phyloP scores from a whole-genome alignment of 2,888 invertebrate genomes.

The Stenodera caucasica region DNA sequence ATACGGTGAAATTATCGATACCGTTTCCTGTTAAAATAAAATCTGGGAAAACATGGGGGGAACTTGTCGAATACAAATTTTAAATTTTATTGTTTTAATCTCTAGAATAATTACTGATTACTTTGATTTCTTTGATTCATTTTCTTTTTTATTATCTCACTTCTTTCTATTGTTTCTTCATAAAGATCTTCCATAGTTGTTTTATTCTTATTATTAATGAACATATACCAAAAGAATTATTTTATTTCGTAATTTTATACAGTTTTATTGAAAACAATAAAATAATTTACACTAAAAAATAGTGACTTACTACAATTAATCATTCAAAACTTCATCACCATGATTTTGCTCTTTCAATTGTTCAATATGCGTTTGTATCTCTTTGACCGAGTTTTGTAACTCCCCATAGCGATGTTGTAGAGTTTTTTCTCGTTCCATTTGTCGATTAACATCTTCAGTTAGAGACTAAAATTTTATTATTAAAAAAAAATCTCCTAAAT shows the following conservation, averaged over 20 bases:
- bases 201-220: too few relatives aligned
- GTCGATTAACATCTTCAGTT: slow-evolving; percentile 89
- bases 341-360: slow-evolving; percentile 29
- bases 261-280: neutral
- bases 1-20: slow-evolving; percentile 70
- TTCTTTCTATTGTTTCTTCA: too few relatives aligned
- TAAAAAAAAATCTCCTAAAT: too few relatives aligned
- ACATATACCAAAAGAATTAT: too few relatives aligned
- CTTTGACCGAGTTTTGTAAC: slow-evolving; percentile 65
- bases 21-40: slow-evolving; percentile 88
- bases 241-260: neutral
- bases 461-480: slow-evolving; percentile 67
- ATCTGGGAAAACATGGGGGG: slow-evolving; percentile 81
- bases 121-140: neutral
- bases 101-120: neutral
- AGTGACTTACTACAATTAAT: neutral
- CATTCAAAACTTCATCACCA: neutral
- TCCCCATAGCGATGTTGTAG: slow-evolving; percentile 83
- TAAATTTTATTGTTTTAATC: slow-evolving; percentile 10
- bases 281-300: slow-evolving; percentile 3
- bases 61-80: slow-evolving; percentile 51
- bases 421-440: slow-evolving; percentile 86
- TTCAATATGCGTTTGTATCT: slow-evolving; percentile 46
- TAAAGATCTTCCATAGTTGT: too few relatives aligned
- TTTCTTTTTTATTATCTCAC: neutral